Evolutionary conservation across 2,888 invertebrate species (phyloP).

Genomic region (Saturnia japonica): DNA sequence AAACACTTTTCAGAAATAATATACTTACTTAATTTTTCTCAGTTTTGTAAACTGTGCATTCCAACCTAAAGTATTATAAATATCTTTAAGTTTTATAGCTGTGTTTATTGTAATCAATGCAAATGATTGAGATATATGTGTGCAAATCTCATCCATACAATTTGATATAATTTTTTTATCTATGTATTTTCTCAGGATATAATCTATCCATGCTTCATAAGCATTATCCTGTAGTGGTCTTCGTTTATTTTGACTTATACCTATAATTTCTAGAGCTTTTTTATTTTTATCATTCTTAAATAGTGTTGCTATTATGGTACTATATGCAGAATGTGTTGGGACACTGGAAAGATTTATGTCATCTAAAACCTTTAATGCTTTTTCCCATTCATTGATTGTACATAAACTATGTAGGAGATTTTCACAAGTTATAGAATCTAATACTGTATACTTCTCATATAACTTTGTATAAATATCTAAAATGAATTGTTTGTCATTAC

Average conservation of each 20-base stretch:
- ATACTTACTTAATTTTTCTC: conserved; percentile 55
- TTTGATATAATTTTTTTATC: conserved; percentile 53
- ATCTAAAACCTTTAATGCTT: conserved; percentile 82
- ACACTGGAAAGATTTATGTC: conserved; percentile 76
- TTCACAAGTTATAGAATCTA: conserved; percentile 84
- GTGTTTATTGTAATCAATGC: conserved; percentile 48
- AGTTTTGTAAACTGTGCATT: conserved; percentile 54
- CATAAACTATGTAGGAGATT: conserved; percentile 84
- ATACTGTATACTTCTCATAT: conserved; percentile 75
- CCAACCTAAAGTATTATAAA: conserved; percentile 57
- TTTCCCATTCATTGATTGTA: conserved; percentile 84
- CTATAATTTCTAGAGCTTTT: conserved; percentile 83
- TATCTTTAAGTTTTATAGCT: conserved; percentile 52
- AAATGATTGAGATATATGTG: conserved; percentile 78
- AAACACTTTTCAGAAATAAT: not conserved
- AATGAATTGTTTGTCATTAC: conserved; percentile 79
- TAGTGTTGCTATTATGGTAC: conserved; percentile 80
- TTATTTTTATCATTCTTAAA: conserved; percentile 81
- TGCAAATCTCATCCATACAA: conserved; percentile 81
- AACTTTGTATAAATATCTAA: conserved; percentile 73
- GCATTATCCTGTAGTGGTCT: conserved; percentile 71
- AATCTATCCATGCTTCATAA: conserved; percentile 79
- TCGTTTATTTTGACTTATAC: conserved; percentile 72
- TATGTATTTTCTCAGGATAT: conserved; percentile 65
- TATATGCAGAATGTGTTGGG: conserved; percentile 76